Conservation (phyloP, 2,797 vertebrate genomes). For the Microctenopoma stevenorrisi region DNA sequence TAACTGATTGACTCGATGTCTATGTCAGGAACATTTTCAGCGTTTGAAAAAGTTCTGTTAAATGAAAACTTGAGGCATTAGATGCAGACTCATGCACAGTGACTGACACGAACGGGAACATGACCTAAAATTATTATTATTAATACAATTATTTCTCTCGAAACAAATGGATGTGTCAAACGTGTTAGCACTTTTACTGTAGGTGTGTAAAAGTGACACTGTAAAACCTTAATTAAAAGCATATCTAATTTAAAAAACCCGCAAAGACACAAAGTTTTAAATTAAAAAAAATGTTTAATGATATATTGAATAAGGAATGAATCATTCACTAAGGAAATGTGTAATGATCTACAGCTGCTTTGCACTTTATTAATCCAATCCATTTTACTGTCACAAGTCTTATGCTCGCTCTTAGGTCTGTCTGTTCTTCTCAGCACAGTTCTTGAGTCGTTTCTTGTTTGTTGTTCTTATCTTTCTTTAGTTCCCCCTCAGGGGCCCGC, state of each 20-base stretch:
- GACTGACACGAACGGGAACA: neutral
- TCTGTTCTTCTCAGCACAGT: neutral
- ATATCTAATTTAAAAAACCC: conserved; percentile 20
- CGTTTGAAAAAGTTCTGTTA: neutral
- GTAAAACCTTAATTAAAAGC: conserved; percentile 28
- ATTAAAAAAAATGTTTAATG: conserved; percentile 25
- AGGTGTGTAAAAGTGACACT: neutral
- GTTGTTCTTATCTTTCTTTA: conserved; percentile 57
- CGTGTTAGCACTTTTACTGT: neutral
- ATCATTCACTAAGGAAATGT: conserved; percentile 47
- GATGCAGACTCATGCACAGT: neutral
- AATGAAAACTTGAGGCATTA: neutral
- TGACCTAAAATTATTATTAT: neutral
- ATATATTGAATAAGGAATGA: conserved; percentile 43
- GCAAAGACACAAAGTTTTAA: conserved; percentile 15
- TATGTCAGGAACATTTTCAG: neutral
- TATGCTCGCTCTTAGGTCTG: neutral
- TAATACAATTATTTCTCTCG: neutral
- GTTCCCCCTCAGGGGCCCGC: conserved; percentile 88
- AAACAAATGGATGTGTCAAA: neutral
- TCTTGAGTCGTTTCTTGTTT: conserved; percentile 2
- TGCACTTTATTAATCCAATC: conserved; percentile 39
- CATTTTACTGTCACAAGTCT: conserved; percentile 15
- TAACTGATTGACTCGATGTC: neutral
- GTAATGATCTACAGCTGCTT: conserved; percentile 42